Base-by-base conservation (phyloP, 2,888 invertebrate species). In the Pharmacophagus antenor region DNA sequence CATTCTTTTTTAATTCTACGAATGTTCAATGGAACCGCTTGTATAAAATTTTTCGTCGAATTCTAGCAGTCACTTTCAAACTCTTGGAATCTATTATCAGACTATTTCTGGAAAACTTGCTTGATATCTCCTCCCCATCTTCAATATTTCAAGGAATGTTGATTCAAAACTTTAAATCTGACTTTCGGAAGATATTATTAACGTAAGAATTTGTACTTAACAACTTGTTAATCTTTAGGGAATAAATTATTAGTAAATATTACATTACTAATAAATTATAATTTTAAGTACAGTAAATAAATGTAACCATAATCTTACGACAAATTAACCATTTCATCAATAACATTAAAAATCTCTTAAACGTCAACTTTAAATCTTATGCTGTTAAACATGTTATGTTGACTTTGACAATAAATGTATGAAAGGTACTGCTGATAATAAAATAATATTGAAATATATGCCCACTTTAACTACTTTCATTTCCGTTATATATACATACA, bases 391-490 rank as follows among this genome's bases (percentile, higher is more conserved):
- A 61, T 71, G 70, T 88, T 90, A 87, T 83, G 86, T 90, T 90
- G 85, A 90, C 88, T 89, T 88, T 88, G 89, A 90, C 89, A 90
- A 90, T 90, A 90, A 90, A 87, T 87, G 88, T 89, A 84, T 88
- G 85, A 83, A 84, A 78, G 82, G 73, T 71, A 73, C 67, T 69
- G 81, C 73, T 74, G 77, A 74, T 80, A 76, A 75, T 79, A 76
- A 73, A 52, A 44, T 57, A 57, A 64, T 77, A 78, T 77, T 74
- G 64, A 78, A 84, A 83, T 85, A 84, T 87, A 87, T 83, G 77
- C 82, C 80, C 76, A 76, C 74, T 74, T 66, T 70, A 77, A 79
- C 15, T 52, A 55, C 8, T 56, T 46, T 54, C 54, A 63, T 61
- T 70, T 65, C 63, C 70, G 68, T 69, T 62, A 41, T 27, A 22